phyloP scores from a whole-genome alignment of 2,113 vertebrate genomes.

The Colistium nudipinnis region DNA sequence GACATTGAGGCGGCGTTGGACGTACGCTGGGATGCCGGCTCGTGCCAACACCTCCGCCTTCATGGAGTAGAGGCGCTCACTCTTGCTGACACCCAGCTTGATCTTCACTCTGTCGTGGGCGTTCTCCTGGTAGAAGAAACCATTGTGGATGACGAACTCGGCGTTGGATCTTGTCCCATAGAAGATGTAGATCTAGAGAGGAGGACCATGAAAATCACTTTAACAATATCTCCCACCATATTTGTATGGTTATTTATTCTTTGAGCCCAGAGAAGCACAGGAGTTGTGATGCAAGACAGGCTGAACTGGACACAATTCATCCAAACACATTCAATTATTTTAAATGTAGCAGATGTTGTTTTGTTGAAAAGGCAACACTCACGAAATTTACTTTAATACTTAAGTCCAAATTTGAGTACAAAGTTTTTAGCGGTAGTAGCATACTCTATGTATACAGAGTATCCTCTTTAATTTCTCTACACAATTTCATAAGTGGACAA shows the following conservation, averaged over 20 bases:
- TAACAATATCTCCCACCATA: not conserved
- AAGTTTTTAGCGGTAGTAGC: not conserved
- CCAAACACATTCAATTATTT: not conserved
- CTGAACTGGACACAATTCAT: not conserved
- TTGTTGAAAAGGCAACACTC: not conserved
- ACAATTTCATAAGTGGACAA: too few relatives aligned
- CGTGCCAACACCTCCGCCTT: conserved; percentile 98
- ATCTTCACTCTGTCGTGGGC: conserved; percentile 98
- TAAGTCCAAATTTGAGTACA: not conserved
- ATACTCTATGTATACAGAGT: too few relatives aligned
- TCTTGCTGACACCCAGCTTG: conserved; percentile 98
- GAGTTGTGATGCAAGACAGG: not conserved
- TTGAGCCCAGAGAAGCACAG: too few relatives aligned
- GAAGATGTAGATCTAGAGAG: conserved; percentile 96
- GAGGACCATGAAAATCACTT: not conserved
- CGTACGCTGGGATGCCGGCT: conserved; percentile 96
- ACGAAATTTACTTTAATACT: not conserved
- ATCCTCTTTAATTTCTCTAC: too few relatives aligned
- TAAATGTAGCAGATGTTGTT: not conserved
- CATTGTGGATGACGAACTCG: conserved; percentile 99
- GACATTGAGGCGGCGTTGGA: conserved; percentile 37
- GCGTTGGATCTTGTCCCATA: conserved; percentile 98
- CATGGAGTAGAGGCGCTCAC: conserved; percentile 95
- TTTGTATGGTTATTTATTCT: not conserved
- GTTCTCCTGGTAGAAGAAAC: conserved; percentile 98